These are phyloP conservation scores for Danio choprae DNA, from an alignment of 2,797 vertebrate species.

Conservation along the genomic window DNA sequence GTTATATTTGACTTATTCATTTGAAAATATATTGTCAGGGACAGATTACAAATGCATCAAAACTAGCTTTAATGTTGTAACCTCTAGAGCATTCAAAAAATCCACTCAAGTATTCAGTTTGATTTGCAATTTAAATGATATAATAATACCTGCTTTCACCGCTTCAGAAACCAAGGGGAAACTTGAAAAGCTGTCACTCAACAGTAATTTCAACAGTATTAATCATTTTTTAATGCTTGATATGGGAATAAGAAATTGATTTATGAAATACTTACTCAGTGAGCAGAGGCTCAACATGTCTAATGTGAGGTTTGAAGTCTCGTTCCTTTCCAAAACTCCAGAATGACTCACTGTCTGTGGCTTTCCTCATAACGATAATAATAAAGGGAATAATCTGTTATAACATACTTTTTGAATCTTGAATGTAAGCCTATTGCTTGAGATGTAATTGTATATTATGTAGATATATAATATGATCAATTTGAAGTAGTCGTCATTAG, in stretches of 20 bases:
- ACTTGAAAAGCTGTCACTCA: neutral
- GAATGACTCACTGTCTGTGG: neutral
- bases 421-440: neutral
- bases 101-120: neutral
- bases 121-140: neutral
- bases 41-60: neutral
- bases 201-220: neutral
- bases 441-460: neutral
- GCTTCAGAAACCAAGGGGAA: neutral
- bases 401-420: neutral
- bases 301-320: slow-evolving; percentile 57
- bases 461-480: too few relatives aligned
- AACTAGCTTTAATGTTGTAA: neutral
- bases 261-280: slow-evolving; percentile 50
- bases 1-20: neutral
- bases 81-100: neutral
- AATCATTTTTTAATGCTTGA: neutral
- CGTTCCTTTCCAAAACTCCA: slow-evolving; percentile 39
- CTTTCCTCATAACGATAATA: neutral
- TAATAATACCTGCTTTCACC: neutral
- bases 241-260: neutral
- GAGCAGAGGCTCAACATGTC: slow-evolving; percentile 50
- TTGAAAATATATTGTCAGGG: neutral
- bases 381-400: neutral
- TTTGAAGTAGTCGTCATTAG: too few relatives aligned